Base-by-base conservation (phyloP, 1,140 invertebrate species). In the Caenorhabditis brenneri region DNA sequence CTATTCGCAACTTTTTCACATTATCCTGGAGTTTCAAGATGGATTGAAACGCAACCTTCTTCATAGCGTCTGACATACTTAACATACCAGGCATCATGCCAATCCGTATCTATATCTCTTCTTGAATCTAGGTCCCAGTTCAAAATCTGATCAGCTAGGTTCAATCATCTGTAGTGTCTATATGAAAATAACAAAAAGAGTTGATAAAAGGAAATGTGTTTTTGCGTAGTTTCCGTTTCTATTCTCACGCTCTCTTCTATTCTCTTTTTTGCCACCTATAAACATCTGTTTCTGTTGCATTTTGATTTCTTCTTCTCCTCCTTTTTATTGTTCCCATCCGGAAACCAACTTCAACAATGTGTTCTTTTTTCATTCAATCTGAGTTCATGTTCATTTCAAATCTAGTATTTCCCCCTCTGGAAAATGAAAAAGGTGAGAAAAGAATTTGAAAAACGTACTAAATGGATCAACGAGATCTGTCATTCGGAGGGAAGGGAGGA, bases 391-490 rank as follows among this genome's bases (percentile, higher is more conserved):
- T 74, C 7, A 31, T 15, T n/a, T n/a, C 15, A 24, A 27, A 55
- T 29, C 9, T 6, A 6, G 6, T 51, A 12, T n/a, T 51, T 51
- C 4, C 1, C 49, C 19, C 49, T 51, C n/a, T n/a, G 3, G 10
- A 7, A 65, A n/a, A 36, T 10, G 31, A 31, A 65, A 39, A n/a
- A n/a, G n/a, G n/a, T n/a, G n/a, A n/a, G n/a, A n/a, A 65, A 42
- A 74, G 65, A 74, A 74, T 74, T 39, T 27, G 10, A 31, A 74
- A 74, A 74, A 42, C 36, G 65, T 74, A 74, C 65, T 46, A 74
- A 74, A 74, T 74, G 36, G 65, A 74, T 74, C 65, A 42, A 36
- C 7, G 31, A 10, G 16, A 22, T 65, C 36, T 55, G 19, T 27
- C 24, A n/a, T 51, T 12, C 9, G 53, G 29, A 10, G 65, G 15